Base-by-base conservation (phyloP, 2,797 vertebrate genomes). In the Oceanodroma leucorhoa region DNA sequence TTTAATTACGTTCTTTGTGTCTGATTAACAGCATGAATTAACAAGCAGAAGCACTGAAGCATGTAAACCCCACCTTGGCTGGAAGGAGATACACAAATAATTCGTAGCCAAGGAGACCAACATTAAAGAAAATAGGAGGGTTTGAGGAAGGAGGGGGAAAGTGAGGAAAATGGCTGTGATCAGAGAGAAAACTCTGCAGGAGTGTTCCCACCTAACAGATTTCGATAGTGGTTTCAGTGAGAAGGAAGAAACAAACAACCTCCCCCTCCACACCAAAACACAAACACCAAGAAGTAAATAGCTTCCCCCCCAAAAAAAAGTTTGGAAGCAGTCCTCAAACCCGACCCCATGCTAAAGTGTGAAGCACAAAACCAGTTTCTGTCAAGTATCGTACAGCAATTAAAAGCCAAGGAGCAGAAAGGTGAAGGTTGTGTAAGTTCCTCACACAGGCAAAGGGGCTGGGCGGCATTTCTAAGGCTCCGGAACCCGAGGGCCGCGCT, bases 11-110 rank as follows among this genome's bases (percentile, higher is more conserved):
- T 89, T 93, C 95, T 97, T 96, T 85, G 87, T 94, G 80, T 94
- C 91, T 96, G 97, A 97, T 97, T 97, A 98, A 92, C 89, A 97
- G 94, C 93, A 93, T 95, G 97, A 97, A 97, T 96, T 97, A 97
- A 97, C 94, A 95, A 72, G 95, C 92, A 95, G 93, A 81, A 87
- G 86, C 89, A 95, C 58, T 57, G 79, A 86, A 94, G 96, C 66
- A 61, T 29, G 67, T 79, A 96, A 97, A 96, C 97, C 97, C 97
- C 96, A 96, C 97, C 97, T 96, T 91, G 94, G 93, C 96, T 95
- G 93, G 95, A 95, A 98, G 96, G 97, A 94, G 85, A 82, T 73
- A 86, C 85, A 89, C 92, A 89, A 91, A 95, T 89, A 89, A 77
- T 23, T 87, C 4, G 57, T 61, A 95, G 82, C 76, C 80, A 95